Base-by-base conservation (phyloP, 2,797 vertebrate genomes). In the Pangasius larnaudii region DNA sequence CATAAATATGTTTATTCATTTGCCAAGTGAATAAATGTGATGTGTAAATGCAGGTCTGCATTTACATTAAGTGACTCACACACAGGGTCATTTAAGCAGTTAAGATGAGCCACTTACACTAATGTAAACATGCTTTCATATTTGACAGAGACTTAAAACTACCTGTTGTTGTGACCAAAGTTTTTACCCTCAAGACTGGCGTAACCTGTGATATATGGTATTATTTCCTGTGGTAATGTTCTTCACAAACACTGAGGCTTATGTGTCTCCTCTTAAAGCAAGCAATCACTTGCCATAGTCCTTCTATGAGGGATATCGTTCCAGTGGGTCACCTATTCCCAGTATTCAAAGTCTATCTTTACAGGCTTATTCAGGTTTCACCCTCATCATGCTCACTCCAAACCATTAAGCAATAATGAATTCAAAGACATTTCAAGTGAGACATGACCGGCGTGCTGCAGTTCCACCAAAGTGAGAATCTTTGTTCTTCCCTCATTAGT, bases 401-500 rank as follows among this genome's bases (percentile, higher is more conserved):
- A 88, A 86, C 86, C 84, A 90, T 90, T 90, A 89, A 87, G 67
- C 77, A 74, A 84, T 92, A 91, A 92, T 92, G 87, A 92, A 92
- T 91, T 92, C 89, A 91, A 91, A 91, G 87, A 89, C 84, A 59
- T 85, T 88, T 90, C 86, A 87, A 87, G 87, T 79, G 82, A 85
- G 77, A 78, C 83, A 74, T 16, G 69, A 84, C 80, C 83, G 83
- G 78, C 49, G 83, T 87, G 80, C 86, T 42, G 84, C 86, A 74
- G 89, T 90, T 90, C 89, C 86, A 75, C 88, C 78, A 83, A 91
- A 89, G 65, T 88, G 67, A 89, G 58, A 69, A 42, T 87, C 91
- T 91, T 91, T 91, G 90, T 90, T 85, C 63, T 75, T 58, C 89
- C 91, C 89, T 89, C 83, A 90, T 90, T 91, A 89, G 90, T 91